A percentile compares a stretch with the other conserved stretches of the same genome.
Evolutionary conservation across 2,113 vertebrate species (phyloP).

Genomic region (Speoplatyrhinus poulsoni): DNA sequence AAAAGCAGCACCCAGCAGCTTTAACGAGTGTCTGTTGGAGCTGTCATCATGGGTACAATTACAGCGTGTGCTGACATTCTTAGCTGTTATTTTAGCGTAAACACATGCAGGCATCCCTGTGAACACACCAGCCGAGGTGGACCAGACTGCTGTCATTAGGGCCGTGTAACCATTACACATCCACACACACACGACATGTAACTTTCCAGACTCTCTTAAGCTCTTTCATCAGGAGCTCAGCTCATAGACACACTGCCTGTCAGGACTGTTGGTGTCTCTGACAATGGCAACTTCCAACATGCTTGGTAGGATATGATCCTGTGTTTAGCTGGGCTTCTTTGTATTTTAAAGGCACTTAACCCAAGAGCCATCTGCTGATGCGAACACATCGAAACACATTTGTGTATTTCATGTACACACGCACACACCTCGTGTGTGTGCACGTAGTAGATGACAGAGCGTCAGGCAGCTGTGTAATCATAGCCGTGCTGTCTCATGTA

Average conservation of each 20-base stretch:
- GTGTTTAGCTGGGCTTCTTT: slow-evolving; percentile 50
- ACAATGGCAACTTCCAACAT: slow-evolving; percentile 39
- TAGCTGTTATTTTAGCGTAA: not conserved
- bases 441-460: not conserved
- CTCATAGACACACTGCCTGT: not conserved
- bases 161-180: no score
- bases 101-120: no score
- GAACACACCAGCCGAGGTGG: no score
- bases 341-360: slow-evolving; percentile 48
- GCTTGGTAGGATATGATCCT: slow-evolving; percentile 58
- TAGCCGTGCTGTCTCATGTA: slow-evolving; percentile 8
- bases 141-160: no score
- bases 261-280: not conserved
- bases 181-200: no score
- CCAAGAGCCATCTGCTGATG: slow-evolving; percentile 45
- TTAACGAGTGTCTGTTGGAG: slow-evolving; percentile 45
- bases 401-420: not conserved
- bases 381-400: slow-evolving; percentile 33
- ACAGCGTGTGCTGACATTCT: slow-evolving; percentile 34
- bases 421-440: not conserved
- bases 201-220: not conserved
- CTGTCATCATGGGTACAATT: slow-evolving; percentile 60
- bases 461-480: slow-evolving; percentile 38
- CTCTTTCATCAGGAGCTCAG: not conserved
- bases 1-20: slow-evolving; percentile 20